A percentile compares a stretch with the other conserved stretches of the same genome.
Evolutionary conservation across 2,113 vertebrate species (phyloP).

Genomic region (Irena cyanogastra): DNA sequence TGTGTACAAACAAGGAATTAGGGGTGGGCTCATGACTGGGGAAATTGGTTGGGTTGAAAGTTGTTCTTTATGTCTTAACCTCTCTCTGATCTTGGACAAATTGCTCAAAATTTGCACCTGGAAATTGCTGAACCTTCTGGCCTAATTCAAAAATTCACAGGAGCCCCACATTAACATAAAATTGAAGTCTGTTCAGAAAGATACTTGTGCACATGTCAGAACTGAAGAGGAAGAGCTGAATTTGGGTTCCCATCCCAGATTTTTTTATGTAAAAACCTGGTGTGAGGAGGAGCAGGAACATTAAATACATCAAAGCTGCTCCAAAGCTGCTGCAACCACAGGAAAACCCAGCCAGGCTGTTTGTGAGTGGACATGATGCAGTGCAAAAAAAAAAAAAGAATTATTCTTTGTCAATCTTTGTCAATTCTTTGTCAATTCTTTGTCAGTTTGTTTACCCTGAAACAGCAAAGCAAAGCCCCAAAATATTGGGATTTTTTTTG

Average conservation of each 20-base stretch:
- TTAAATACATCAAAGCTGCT: neutral
- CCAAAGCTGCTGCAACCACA: neutral
- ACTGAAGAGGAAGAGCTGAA: neutral
- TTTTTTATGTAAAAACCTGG: neutral
- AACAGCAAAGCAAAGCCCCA: neutral
- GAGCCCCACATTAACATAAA: neutral
- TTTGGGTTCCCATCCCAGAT: neutral
- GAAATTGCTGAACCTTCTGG: neutral
- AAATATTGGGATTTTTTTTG: neutral
- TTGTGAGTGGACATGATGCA: too few relatives aligned
- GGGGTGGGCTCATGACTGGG: neutral
- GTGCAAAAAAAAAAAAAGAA: neutral
- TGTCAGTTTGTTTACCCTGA: neutral
- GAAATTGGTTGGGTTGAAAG: neutral
- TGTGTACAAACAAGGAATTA: neutral
- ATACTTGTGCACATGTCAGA: fast-evolving
- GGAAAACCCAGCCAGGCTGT: neutral
- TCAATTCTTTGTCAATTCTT: neutral
- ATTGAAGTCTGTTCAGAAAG: neutral
- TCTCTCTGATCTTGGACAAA: neutral
- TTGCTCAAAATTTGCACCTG: neutral
- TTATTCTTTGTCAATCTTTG: neutral
- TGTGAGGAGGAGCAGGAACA: neutral
- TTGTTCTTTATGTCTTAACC: neutral
- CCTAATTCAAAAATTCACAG: neutral